Evolutionary conservation across 1,140 invertebrate species (phyloP), one percentile per base, ranked within the genome.

Genomic region (Archivesica marissinica): DNA sequence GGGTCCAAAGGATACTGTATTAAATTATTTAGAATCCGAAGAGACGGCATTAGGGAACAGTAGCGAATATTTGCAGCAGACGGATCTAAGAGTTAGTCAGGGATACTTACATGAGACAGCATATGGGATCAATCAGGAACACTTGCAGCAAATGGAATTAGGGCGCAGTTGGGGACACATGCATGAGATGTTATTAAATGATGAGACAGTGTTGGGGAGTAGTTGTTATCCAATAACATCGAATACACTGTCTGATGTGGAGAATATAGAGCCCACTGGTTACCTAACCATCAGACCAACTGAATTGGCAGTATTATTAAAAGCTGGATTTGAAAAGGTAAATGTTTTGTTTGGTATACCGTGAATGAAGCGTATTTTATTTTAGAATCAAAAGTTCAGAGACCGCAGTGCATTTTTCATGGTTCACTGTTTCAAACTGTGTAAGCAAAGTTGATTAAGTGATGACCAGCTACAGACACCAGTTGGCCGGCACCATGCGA

Each of bases 291-390:
- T 77, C 7, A 76, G 47, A 78, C 82, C 68, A 85, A 79, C 61
- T 54, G 84, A 88, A 44, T 78, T 91, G 52, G 86, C 87, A 23
- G 56, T 75, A 9, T 77, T 91, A 54, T 59, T 91, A 28, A 89
- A 79, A 83, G 87, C 47, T 52, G 87, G 88, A 17, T 50, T 88
- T 17, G 88, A 88, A 25, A 91, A 91, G 87, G 90, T 91, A 79
- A 75, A 72, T n/a, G 28, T 56, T 61, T 3, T 47, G 30, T 11
- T n/a, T 52, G 54, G 7, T n/a, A 11, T 25, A 11, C 6, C 25
- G 11, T 11, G 25, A n/a, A 23, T 23, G 15, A 56, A 25, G 54
- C 6, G 11, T 56, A 25, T n/a, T n/a, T 56, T 56, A 56, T 6
- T 23, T n/a, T 47, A 7, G 54, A 11, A 11, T 56, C 7, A 56